Conservation (phyloP, 2,113 vertebrate genomes). For the Bucco capensis region DNA sequence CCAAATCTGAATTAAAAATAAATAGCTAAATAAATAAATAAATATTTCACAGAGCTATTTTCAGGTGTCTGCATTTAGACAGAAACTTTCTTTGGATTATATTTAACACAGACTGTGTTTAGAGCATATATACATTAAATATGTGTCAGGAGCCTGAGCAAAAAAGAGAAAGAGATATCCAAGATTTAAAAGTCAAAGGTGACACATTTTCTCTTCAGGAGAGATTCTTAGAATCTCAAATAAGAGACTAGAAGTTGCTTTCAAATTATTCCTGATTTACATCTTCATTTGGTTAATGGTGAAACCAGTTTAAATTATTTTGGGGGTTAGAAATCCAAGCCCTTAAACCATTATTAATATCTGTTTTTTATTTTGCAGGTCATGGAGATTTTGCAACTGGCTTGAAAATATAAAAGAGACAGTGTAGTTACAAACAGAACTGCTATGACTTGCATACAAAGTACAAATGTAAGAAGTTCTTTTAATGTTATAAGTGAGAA, state of each 20-base stretch:
- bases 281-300: background rate
- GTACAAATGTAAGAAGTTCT: conserved; percentile 24
- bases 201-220: too few species aligned
- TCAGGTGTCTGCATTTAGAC: conserved; percentile 47
- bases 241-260: background rate
- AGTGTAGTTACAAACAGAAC: background rate
- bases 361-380: background rate
- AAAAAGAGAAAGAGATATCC: background rate
- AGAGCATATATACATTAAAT: background rate
- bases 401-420: background rate
- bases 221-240: background rate
- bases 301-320: background rate
- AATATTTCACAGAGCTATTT: conserved; percentile 37
- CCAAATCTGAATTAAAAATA: conserved; percentile 57
- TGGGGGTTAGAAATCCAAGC: background rate
- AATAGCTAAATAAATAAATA: conserved; percentile 11
- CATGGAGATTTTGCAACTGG: conserved; percentile 22
- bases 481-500: conserved; percentile 43
- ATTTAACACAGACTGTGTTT: conserved; percentile 21
- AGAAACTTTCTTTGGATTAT: conserved; percentile 46
- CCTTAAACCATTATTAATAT: background rate
- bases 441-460: conserved; percentile 51
- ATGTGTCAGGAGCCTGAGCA: background rate
- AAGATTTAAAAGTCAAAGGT: background rate
- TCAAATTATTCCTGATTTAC: background rate